A percentile compares a stretch with the other conserved stretches of the same genome.
These are phyloP conservation scores for Mimachlamys varia DNA, from an alignment of 2,888 invertebrate species.

Conservation along the genomic window DNA sequence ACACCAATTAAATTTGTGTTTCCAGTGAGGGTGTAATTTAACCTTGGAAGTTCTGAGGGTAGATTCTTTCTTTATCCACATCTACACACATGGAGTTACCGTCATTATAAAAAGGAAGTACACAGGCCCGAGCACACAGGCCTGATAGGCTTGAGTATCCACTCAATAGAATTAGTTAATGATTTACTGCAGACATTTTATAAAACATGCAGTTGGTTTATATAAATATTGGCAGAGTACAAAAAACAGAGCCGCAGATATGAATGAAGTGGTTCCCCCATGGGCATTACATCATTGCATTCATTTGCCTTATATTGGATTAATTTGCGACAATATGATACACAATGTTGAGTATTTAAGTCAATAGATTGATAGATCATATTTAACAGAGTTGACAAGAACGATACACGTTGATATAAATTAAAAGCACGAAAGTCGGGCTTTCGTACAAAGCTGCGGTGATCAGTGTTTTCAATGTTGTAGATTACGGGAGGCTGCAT, in stretches of 20 bases:
- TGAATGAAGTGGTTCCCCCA: not conserved
- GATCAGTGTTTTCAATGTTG: not conserved
- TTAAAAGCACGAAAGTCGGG: not conserved
- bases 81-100: not conserved
- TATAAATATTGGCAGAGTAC: not conserved
- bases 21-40: no score
- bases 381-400: not conserved
- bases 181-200: not conserved
- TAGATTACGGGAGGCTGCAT: not conserved
- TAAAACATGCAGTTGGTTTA: not conserved
- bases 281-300: not conserved
- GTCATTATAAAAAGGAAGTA: not conserved
- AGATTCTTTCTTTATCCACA: no score
- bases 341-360: not conserved
- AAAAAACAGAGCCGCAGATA: not conserved
- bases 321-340: conserved; percentile 18
- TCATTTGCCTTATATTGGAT: conserved; percentile 11
- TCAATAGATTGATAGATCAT: not conserved
- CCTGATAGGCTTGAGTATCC: not conserved
- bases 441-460: not conserved
- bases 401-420: not conserved
- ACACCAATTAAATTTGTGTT: no score
- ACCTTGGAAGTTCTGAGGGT: no score
- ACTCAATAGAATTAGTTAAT: not conserved
- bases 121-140: not conserved